phyloP scores from a whole-genome alignment of 2,113 vertebrate species.

The Trichomycterus rosablanca region DNA sequence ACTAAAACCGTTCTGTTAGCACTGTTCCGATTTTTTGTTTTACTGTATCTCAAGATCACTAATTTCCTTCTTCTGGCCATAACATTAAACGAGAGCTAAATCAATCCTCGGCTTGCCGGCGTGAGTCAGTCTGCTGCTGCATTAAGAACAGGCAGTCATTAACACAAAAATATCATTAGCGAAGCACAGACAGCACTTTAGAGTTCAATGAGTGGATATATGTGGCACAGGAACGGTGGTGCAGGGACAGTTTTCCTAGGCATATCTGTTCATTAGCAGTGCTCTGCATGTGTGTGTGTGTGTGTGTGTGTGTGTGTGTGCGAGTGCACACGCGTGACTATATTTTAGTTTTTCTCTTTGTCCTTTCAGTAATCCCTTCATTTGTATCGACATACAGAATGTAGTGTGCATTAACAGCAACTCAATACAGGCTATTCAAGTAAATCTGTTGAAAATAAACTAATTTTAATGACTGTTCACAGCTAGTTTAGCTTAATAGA shows the following conservation, averaged over 20 bases:
- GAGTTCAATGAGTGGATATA: constrained; percentile 46
- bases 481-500: constrained; percentile 35
- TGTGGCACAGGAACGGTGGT: constrained; percentile 47
- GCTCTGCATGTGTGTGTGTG: constrained; percentile 31
- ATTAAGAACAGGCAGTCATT: constrained; percentile 57
- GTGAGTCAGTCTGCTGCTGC: constrained; percentile 33
- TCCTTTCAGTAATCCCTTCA: constrained; percentile 35
- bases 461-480: constrained; percentile 27
- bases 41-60: constrained; percentile 40
- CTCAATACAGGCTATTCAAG: constrained; percentile 37
- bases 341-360: constrained; percentile 32
- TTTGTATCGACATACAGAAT: constrained; percentile 39
- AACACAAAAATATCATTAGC: constrained; percentile 60
- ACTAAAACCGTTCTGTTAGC: constrained; percentile 29
- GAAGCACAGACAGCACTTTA: constrained; percentile 55
- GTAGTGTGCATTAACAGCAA: constrained; percentile 40
- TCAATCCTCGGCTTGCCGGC: constrained; percentile 44
- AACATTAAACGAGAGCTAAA: constrained; percentile 50
- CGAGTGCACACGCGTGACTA: constrained; percentile 5
- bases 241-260: constrained; percentile 42
- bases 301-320: background rate
- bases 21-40: constrained; percentile 34
- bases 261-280: constrained; percentile 47
- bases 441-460: constrained; percentile 38
- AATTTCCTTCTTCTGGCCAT: constrained; percentile 50